Base-by-base conservation (phyloP, 2,113 vertebrate species). In the Rhagologus leucostigma region DNA sequence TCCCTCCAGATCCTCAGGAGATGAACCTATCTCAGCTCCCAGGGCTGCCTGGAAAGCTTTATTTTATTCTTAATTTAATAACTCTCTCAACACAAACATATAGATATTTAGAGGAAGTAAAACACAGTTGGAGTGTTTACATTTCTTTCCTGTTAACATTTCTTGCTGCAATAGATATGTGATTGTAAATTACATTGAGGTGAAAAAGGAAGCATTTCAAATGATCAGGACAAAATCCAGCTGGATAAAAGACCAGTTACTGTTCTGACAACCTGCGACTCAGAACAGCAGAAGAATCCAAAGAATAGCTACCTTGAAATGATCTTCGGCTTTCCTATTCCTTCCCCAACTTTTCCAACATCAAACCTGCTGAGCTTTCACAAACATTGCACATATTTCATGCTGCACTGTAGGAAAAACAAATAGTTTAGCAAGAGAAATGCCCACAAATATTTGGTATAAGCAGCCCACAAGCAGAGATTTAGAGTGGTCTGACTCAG, bases 131-230 rank as follows among this genome's bases (percentile, higher is more conserved):
- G 50, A 68, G 41, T 89, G 86, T 95, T 96, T 95, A 92, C 76
- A 75, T 84, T 87, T 93, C 93, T 93, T 96, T 96, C 96, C 92
- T 96, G 96, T 96, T 95, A 96, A 93, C 30, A 17, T 82, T 91
- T 94, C 56, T 93, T 90, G 47, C 53, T 68, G 68, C 69, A 95
- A 90, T 35, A 94, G 60, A 89, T 56, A 76, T 47, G 69, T 65
- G 86, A 90, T 32, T 76, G 73, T 89, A 89, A 94, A 90, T 81
- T 68, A 84, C 37, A 44, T 13, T 35, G 53, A 89, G 69, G 80
- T 89, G 73, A 82, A 87, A 94, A 95, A 88, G 82, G 86, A 94
- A 93, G 69, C 86, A 46, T 93, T 93, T 93, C 64, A 91, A 90
- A 78, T 21, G 44, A 90, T 78, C 47, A 71, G 82, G 57, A 65